Evolutionary conservation across 2,797 vertebrate species (phyloP).

Genomic region (Anolis apletophallus): DNA sequence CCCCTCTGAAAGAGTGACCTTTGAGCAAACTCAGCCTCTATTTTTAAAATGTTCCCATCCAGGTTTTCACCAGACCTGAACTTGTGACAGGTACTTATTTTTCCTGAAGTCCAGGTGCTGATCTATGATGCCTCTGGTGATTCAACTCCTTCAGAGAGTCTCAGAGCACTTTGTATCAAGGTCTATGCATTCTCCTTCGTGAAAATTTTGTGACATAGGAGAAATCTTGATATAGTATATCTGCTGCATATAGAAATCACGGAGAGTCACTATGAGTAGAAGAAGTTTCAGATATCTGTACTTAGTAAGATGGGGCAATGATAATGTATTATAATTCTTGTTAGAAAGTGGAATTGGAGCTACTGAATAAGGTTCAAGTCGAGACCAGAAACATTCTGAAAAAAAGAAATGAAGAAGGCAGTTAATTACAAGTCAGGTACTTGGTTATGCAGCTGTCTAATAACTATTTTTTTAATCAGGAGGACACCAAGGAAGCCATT

Average conservation of each 20-base stretch:
- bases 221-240: background rate
- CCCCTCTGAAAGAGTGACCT: background rate
- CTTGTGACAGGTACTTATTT: constrained; percentile 24
- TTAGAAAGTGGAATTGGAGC: too few relatives aligned
- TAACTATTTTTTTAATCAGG: too few relatives aligned
- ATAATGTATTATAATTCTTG: too few relatives aligned
- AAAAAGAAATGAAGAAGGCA: too few relatives aligned
- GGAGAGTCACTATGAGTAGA: too few relatives aligned
- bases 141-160: constrained; percentile 36
- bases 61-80: constrained; percentile 1
- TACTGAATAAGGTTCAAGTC: too few relatives aligned
- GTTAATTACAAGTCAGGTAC: too few relatives aligned
- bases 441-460: too few relatives aligned
- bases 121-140: constrained; percentile 12
- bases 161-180: constrained; percentile 4
- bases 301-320: too few relatives aligned
- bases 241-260: background rate
- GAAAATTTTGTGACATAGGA: background rate
- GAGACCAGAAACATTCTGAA: too few relatives aligned
- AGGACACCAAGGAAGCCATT: too few relatives aligned
- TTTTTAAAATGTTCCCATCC: constrained; percentile 14
- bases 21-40: constrained; percentile 7
- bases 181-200: background rate
- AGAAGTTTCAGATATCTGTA: too few relatives aligned
- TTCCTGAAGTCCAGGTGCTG: constrained; percentile 28